phyloP scores from a whole-genome alignment of 2,797 vertebrate species.

The Caiman crocodilus region DNA sequence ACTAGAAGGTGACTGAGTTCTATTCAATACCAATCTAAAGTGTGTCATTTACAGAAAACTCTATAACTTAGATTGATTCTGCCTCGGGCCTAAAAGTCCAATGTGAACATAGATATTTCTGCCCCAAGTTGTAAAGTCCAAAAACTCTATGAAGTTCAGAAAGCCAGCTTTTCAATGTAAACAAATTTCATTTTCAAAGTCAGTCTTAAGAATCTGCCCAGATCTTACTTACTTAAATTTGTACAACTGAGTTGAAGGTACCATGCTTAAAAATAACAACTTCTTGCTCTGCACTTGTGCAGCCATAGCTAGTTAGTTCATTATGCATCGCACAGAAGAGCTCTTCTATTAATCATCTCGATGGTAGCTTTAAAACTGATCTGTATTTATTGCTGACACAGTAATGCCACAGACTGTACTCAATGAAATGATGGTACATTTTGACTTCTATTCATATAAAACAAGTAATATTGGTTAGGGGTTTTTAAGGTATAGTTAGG shows the following conservation, averaged over 20 bases:
- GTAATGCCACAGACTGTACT: fast-evolving
- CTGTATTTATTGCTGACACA: fast-evolving
- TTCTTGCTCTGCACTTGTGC: fast-evolving
- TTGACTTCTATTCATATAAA: not conserved
- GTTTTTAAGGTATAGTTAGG: not conserved
- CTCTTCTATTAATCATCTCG: not conserved
- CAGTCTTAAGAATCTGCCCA: not conserved
- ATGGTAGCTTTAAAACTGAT: fast-evolving
- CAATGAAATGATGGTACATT: fast-evolving
- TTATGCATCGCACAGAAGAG: not conserved
- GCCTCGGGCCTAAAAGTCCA: fast-evolving
- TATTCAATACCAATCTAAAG: too few species aligned
- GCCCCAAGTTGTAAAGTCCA: too few species aligned
- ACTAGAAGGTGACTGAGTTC: too few species aligned
- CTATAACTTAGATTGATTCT: not conserved
- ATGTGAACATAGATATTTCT: too few species aligned
- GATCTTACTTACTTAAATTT: not conserved
- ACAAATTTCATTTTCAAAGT: not conserved
- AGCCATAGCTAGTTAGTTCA: not conserved
- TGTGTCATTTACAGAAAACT: not conserved
- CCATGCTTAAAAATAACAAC: not conserved
- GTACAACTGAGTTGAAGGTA: conserved; percentile 6
- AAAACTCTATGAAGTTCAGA: not conserved
- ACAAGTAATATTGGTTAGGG: too few species aligned
- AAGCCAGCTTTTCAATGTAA: fast-evolving